These are phyloP conservation scores for Tipula vernalis DNA, from an alignment of 2,888 invertebrate genomes.

Conservation along the genomic window DNA sequence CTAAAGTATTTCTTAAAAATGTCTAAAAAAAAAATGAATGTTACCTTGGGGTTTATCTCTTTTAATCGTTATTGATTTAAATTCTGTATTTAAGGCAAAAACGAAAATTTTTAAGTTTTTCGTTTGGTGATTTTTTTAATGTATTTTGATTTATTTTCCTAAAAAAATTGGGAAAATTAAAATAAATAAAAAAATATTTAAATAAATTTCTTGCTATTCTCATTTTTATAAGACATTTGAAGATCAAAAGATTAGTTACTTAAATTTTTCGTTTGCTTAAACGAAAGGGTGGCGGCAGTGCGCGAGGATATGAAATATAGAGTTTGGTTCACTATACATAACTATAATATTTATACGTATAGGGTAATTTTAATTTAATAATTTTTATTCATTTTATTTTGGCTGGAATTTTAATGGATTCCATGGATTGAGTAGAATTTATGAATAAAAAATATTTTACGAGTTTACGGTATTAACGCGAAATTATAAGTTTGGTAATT, in stretches of 20 bases:
- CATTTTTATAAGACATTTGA: neutral
- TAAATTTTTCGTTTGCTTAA: neutral
- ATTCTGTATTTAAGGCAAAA: neutral
- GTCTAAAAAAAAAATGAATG: neutral
- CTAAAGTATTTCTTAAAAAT: neutral
- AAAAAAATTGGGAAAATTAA: neutral
- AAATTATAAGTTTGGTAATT: neutral
- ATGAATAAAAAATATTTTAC: neutral
- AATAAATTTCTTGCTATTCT: neutral
- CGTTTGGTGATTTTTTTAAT: neutral
- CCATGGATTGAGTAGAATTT: neutral
- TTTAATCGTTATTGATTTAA: slow-evolving; percentile 4
- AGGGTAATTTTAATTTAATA: neutral
- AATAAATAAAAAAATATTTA: neutral
- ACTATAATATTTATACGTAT: neutral
- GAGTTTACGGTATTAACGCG: neutral
- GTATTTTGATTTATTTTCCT: neutral
- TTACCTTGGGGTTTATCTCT: neutral
- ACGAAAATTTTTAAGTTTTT: neutral
- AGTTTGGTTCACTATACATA: neutral
- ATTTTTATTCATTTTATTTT: neutral
- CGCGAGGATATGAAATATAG: neutral
- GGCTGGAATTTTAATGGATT: neutral
- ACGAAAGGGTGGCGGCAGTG: neutral
- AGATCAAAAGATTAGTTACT: neutral